Conservation (phyloP, 2,113 vertebrate species). For the Mirounga angustirostris region DNA sequence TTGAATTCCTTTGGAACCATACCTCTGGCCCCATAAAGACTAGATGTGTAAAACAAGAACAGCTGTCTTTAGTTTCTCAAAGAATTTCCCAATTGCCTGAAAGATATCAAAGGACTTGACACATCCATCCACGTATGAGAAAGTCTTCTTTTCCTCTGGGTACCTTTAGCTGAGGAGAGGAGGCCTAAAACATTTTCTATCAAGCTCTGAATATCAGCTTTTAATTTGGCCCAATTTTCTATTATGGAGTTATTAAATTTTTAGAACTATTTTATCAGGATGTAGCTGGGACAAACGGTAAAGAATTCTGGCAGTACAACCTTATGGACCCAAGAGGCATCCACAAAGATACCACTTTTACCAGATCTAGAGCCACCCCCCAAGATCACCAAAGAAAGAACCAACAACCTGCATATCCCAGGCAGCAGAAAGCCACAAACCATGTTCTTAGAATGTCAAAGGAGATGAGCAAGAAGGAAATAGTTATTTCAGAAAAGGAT, state of each 20-base stretch:
- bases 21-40: not conserved
- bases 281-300: not conserved
- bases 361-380: not conserved
- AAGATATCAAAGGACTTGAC: not conserved
- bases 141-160: not conserved
- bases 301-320: not conserved
- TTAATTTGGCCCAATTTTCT: not conserved
- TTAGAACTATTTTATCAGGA: not conserved
- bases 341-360: not conserved
- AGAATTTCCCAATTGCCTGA: not conserved
- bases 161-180: not conserved
- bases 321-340: not conserved
- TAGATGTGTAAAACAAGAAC: not conserved
- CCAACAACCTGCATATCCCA: not conserved
- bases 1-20: not conserved
- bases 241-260: not conserved
- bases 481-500: not conserved
- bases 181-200: not conserved
- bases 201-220: not conserved
- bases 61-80: not conserved
- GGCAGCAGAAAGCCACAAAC: not conserved
- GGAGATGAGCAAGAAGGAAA: not conserved
- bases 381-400: not conserved
- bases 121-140: not conserved
- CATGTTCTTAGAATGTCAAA: not conserved